These are phyloP conservation scores for Drosophila tani DNA, from an alignment of 1,140 invertebrate species.

Conservation along the genomic window DNA sequence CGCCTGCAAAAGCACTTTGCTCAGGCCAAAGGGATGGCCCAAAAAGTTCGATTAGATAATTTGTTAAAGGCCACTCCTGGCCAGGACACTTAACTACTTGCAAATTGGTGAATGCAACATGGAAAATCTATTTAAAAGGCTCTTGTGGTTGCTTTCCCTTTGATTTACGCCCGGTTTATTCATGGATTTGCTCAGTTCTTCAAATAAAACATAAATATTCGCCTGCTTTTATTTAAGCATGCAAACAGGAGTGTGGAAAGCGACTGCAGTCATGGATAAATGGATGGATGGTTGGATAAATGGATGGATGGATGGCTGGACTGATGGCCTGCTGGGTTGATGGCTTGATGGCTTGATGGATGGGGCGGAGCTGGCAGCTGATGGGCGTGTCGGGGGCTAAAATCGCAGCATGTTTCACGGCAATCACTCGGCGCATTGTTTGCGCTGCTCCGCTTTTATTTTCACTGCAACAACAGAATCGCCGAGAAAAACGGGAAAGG, in stretches of 20 bases:
- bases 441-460: slow-evolving; percentile 60
- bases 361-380: slow-evolving; percentile 16
- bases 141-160: slow-evolving; percentile 9
- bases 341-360: slow-evolving; percentile 23
- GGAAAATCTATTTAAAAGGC: background rate
- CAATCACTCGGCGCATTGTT: slow-evolving; percentile 68
- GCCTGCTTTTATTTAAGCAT: slow-evolving; percentile 62
- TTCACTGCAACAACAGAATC: slow-evolving; percentile 61
- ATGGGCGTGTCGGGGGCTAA: slow-evolving; percentile 30
- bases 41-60: slow-evolving; percentile 47
- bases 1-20: slow-evolving; percentile 26
- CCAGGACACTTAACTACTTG: slow-evolving; percentile 6
- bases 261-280: slow-evolving; percentile 21
- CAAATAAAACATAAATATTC: slow-evolving; percentile 25
- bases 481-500: slow-evolving; percentile 23
- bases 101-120: slow-evolving; percentile 14
- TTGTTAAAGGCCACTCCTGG: slow-evolving; percentile 33
- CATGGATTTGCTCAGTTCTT: slow-evolving; percentile 27
- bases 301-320: slow-evolving; percentile 9
- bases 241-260: slow-evolving; percentile 55
- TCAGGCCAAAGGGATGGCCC: background rate
- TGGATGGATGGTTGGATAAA: slow-evolving; percentile 23
- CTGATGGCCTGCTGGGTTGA: slow-evolving; percentile 1
- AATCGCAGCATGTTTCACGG: slow-evolving; percentile 50
- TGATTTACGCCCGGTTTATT: slow-evolving; percentile 24